Evolutionary conservation across 1,140 invertebrate species (phyloP).

Genomic region (Musca vetustissima): DNA sequence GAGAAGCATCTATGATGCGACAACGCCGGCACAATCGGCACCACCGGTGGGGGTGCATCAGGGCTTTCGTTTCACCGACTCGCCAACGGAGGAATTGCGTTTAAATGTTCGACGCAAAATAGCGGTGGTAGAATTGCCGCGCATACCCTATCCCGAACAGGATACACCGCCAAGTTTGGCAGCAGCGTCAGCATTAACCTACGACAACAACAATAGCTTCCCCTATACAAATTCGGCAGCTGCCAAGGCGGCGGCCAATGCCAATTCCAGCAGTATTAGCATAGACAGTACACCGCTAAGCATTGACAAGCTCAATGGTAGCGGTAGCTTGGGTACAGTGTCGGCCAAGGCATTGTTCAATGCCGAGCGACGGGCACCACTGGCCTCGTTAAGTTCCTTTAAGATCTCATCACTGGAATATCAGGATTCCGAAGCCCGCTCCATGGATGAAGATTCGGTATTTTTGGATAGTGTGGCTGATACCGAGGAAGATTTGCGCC

Average conservation of each 20-base stretch:
- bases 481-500: constrained; percentile 78
- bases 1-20: constrained; percentile 18
- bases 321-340: constrained; percentile 41
- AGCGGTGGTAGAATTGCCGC: constrained; percentile 46
- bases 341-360: constrained; percentile 37
- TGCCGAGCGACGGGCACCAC: constrained; percentile 63
- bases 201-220: constrained; percentile 33
- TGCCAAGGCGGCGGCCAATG: constrained; percentile 38
- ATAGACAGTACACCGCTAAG: constrained; percentile 49
- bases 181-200: not conserved
- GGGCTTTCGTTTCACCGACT: constrained; percentile 43
- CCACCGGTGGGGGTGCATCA: constrained; percentile 36
- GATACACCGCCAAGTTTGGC: constrained; percentile 17
- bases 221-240: constrained; percentile 40
- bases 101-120: constrained; percentile 46
- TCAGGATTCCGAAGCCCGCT: constrained; percentile 64
- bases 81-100: constrained; percentile 47
- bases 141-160: constrained; percentile 26
- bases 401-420: constrained; percentile 70
- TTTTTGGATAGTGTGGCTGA: constrained; percentile 64
- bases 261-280: constrained; percentile 48
- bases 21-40: constrained; percentile 40
- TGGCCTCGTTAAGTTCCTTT: constrained; percentile 77
- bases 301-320: constrained; percentile 45
- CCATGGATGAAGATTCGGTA: constrained; percentile 73